A percentile compares a stretch with the other conserved stretches of the same genome.
phyloP scores from a whole-genome alignment of 1,140 invertebrate species.

The Drosophila ananassae region DNA sequence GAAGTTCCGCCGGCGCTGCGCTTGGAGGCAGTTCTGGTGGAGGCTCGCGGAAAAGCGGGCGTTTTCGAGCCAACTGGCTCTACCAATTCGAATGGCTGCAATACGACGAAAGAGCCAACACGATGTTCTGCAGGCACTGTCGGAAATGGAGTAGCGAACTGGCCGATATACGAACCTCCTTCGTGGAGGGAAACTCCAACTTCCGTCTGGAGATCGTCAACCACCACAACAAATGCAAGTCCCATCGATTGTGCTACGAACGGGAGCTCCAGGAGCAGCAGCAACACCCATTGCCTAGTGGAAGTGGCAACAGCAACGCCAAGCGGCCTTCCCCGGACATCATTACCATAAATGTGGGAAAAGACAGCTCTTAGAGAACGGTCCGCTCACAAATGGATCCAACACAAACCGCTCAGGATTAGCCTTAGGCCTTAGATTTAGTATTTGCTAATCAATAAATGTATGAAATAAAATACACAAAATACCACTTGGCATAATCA shows the following conservation, averaged over 20 bases:
- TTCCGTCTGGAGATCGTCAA: slow-evolving; percentile 91
- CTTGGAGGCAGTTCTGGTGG: not conserved
- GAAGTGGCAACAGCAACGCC: slow-evolving; percentile 15
- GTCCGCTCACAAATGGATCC: not conserved
- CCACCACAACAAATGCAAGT: slow-evolving; percentile 91
- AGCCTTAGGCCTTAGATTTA: slow-evolving; percentile 60
- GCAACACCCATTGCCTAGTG: slow-evolving; percentile 34
- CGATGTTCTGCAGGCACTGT: slow-evolving; percentile 90
- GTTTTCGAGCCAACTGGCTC: slow-evolving; percentile 88
- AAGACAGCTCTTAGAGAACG: slow-evolving; percentile 53
- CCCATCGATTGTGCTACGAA: slow-evolving; percentile 87
- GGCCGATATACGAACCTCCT: slow-evolving; percentile 89
- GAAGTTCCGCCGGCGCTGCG: not conserved
- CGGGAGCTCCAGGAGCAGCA: slow-evolving; percentile 84
- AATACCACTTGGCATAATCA: slow-evolving; percentile 6
- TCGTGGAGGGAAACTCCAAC: slow-evolving; percentile 90
- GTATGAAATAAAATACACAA: not conserved
- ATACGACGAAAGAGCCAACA: slow-evolving; percentile 87
- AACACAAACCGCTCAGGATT: slow-evolving; percentile 64
- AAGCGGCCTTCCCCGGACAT: slow-evolving; percentile 58
- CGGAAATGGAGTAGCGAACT: slow-evolving; percentile 89
- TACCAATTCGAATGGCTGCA: slow-evolving; percentile 88
- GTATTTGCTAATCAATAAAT: slow-evolving; percentile 35
- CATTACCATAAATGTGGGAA: slow-evolving; percentile 81
- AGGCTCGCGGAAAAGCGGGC: slow-evolving; percentile 86